Percentiles rank a stretch among this genome's conserved stretches.
These are phyloP conservation scores for Rhagoletis pomonella DNA, from an alignment of 1,140 invertebrate species.

Conservation along the genomic window DNA sequence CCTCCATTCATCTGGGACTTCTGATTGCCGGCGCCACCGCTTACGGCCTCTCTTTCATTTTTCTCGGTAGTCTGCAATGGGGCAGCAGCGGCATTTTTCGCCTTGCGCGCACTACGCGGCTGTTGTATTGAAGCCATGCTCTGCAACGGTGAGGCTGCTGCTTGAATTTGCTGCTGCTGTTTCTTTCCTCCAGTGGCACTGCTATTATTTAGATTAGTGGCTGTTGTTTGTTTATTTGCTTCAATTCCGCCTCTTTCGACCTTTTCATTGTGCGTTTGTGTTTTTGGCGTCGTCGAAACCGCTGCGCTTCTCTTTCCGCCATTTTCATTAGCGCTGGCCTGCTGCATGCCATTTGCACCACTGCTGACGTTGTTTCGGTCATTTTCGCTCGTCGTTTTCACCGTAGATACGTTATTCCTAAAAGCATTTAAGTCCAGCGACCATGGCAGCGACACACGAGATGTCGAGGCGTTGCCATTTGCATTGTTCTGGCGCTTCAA, in stretches of 20 bases:
- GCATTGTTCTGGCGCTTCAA: slow-evolving; percentile 13
- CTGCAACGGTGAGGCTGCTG: background rate
- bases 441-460: background rate
- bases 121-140: background rate
- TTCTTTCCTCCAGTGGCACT: background rate
- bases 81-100: background rate
- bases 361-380: background rate
- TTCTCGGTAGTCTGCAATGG: background rate
- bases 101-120: background rate
- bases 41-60: slow-evolving; percentile 11
- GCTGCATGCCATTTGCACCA: background rate
- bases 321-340: background rate
- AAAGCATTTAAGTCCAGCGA: slow-evolving; percentile 32
- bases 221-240: slow-evolving; percentile 58
- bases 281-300: background rate
- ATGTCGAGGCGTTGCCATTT: slow-evolving; percentile 23
- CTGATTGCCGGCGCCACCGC: background rate
- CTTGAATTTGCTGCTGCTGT: background rate
- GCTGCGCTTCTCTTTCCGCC: background rate
- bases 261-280: slow-evolving; percentile 50
- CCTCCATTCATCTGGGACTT: background rate
- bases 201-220: slow-evolving; percentile 28
- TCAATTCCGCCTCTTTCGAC: background rate
- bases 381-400: background rate
- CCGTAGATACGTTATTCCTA: background rate